Evolutionary conservation across 2,113 vertebrate species (phyloP).

Genomic region (Leptodactylus fuscus): DNA sequence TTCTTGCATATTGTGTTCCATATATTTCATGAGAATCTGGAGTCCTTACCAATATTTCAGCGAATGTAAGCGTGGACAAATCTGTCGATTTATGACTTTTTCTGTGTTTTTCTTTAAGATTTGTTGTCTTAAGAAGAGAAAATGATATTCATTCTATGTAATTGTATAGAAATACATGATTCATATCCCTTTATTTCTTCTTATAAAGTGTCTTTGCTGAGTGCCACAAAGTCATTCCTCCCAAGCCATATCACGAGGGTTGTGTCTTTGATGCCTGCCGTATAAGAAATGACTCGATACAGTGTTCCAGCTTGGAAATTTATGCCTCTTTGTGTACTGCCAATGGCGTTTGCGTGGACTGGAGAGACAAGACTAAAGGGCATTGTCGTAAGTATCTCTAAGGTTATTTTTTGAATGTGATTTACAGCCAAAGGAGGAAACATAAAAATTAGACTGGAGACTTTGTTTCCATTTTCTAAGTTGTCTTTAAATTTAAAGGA

Average conservation of each 20-base stretch:
- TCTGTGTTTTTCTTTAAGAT: too few relatives aligned
- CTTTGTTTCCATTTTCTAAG: background rate
- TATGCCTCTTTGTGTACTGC: constrained; percentile 81
- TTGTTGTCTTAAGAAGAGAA: too few relatives aligned
- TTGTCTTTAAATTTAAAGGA: background rate
- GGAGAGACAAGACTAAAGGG: constrained; percentile 78
- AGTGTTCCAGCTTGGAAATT: constrained; percentile 81
- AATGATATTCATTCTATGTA: too few relatives aligned
- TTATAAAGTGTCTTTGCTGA: constrained; percentile 76
- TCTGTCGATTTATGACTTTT: too few relatives aligned
- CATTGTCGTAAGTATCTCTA: constrained; percentile 78
- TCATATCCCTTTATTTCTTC: background rate
- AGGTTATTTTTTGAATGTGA: background rate
- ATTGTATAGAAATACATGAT: background rate
- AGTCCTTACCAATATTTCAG: too few relatives aligned
- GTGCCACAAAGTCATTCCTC: constrained; percentile 74
- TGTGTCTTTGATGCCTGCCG: constrained; percentile 79
- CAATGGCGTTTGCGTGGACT: constrained; percentile 80
- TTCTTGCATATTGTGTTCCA: too few relatives aligned
- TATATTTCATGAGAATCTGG: too few relatives aligned
- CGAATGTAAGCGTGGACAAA: too few relatives aligned
- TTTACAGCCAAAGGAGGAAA: background rate
- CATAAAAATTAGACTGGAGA: background rate
- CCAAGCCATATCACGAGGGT: constrained; percentile 70
- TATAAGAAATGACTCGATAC: background rate